Evolutionary conservation across 2,888 invertebrate species (phyloP), one percentile per base, ranked within the genome.

Genomic region (Anorthoa munda): DNA sequence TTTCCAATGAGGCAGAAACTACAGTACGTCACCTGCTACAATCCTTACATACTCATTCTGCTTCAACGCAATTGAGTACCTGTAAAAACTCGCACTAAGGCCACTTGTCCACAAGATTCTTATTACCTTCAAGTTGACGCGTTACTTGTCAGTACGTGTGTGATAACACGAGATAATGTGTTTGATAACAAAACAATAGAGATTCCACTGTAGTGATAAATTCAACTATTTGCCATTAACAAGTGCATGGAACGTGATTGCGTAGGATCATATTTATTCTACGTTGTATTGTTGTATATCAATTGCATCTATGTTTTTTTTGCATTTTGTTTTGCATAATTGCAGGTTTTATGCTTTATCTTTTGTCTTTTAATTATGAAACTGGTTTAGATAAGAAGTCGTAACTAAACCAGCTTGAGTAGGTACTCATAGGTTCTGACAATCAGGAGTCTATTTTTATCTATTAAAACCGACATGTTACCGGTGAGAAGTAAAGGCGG

Each of bases 161-260:
- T 85, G 89, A 90, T 90, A 88, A 87, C 74, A 45, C 39, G 72
- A 87, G 84, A 84, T 88, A 86, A 82, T 80, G 67, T 61, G 63
- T 67, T 66, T 81, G 87, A 88, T 89, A 89, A 86, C 69, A 76
- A 80, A 66, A 89, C 89, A 90, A 90, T 89, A 79, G 86, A 87
- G 78, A 81, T 80, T 77, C 79, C 64, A 82, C 74, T 75, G 26
- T 2, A 77, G 70, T 75, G 83, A 84, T 84, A 86, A 86, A 78
- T 77, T 72, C 66, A 68, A 76, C 66, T 85, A 76, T 87, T 87
- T 85, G 75, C 79, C 68, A 56, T 76, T 71, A 75, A 83, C 81
- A 77, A 82, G 74, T 77, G 71, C 68, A 71, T 71, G 56, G 15
- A 61, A 76, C 64, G 56, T 77, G 76, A 84, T 83, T 79, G 31